Conservation (phyloP, 2,797 vertebrate genomes). For the Bucorvus abyssinicus region DNA sequence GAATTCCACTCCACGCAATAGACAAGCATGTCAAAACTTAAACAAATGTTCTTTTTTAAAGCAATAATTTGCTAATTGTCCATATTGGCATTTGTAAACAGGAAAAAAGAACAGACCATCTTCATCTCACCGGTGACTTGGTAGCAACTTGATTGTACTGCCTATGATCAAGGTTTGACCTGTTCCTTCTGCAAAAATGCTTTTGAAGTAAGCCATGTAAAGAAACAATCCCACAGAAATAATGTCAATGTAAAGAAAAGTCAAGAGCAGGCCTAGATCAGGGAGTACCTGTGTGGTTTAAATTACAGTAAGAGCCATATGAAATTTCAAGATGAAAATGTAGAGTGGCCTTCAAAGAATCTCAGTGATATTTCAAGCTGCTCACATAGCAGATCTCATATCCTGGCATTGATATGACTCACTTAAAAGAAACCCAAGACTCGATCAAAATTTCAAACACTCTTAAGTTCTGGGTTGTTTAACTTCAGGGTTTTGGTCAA, state of each 20-base stretch:
- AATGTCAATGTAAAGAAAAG: not conserved
- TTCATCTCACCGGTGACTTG: not conserved
- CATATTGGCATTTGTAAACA: not conserved
- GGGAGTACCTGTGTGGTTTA: not conserved
- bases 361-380: not conserved
- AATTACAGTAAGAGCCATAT: not conserved
- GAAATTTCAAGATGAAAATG: not conserved
- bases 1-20: not conserved
- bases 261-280: not conserved
- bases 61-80: not conserved
- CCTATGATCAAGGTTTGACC: not conserved
- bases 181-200: not conserved
- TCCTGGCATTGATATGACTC: not conserved
- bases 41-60: not conserved
- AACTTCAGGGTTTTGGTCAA: not conserved
- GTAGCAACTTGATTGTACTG: not conserved
- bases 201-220: not conserved
- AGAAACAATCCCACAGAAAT: not conserved
- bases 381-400: not conserved
- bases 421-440: not conserved
- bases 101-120: not conserved
- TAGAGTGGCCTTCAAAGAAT: not conserved
- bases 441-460: not conserved
- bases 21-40: not conserved
- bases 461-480: not conserved